Percentiles rank a stretch among this genome's conserved stretches.
Conservation (phyloP, 2,888 invertebrate genomes). For the Drosophila robusta region DNA sequence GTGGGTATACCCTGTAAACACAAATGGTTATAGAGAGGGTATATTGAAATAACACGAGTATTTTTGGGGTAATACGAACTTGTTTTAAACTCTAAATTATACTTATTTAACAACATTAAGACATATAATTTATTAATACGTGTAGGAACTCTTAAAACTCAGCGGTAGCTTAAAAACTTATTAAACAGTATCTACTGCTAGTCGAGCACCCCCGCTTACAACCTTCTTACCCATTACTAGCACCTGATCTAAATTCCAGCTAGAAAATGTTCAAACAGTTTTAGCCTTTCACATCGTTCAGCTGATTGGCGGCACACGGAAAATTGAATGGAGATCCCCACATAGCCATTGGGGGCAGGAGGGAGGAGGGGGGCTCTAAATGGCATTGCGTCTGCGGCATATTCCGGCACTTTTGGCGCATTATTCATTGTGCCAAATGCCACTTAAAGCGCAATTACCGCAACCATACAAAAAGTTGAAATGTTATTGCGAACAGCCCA, state of each 20-base stretch:
- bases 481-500: constrained; percentile 35
- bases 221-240: neutral
- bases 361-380: neutral
- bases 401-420: constrained; percentile 25
- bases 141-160: too few relatives aligned
- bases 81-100: too few relatives aligned
- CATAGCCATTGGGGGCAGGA: neutral
- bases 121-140: too few relatives aligned
- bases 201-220: neutral
- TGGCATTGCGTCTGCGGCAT: constrained; percentile 25
- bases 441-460: constrained; percentile 63
- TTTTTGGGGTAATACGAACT: too few relatives aligned
- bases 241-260: neutral
- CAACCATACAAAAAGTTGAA: constrained; percentile 22
- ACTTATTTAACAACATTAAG: too few relatives aligned
- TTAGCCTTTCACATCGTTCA: neutral
- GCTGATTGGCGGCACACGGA: constrained; percentile 2
- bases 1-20: neutral
- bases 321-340: constrained; percentile 13
- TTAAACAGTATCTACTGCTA: neutral
- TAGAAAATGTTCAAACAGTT: neutral
- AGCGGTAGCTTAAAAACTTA: too few relatives aligned
- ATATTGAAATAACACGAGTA: too few relatives aligned
- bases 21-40: neutral
- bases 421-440: constrained; percentile 51